phyloP scores from a whole-genome alignment of 2,888 invertebrate species.

The Brenthis ino region DNA sequence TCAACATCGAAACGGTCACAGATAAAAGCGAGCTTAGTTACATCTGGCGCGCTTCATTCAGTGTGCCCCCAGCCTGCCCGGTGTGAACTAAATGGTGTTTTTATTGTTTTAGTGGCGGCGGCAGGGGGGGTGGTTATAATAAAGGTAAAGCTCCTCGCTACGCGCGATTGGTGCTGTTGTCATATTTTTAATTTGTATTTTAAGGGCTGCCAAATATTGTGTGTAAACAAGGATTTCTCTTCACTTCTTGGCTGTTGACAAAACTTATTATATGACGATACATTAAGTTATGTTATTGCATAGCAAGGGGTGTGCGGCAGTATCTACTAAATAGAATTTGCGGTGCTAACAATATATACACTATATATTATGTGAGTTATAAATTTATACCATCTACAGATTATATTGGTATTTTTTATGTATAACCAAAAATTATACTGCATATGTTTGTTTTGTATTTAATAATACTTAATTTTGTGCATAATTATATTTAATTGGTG shows the following conservation, averaged over 20 bases:
- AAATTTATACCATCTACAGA: no score
- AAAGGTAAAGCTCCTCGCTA: conserved; percentile 96
- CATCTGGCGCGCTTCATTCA: conserved; percentile 81
- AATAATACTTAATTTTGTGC: no score
- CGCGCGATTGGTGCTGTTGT: conserved; percentile 89
- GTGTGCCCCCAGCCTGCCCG: conserved; percentile 72
- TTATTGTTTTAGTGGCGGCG: conserved; percentile 97
- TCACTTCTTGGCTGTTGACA: conserved; percentile 58
- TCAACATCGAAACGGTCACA: conserved; percentile 75
- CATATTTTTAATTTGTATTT: conserved; percentile 78
- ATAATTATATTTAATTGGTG: no score
- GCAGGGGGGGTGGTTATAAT: conserved; percentile 96
- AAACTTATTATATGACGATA: conserved; percentile 28
- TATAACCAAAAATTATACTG: no score
- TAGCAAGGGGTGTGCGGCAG: neutral
- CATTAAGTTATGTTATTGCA: conserved; percentile 1
- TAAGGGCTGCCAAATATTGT: conserved; percentile 77
- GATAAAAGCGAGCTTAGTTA: conserved; percentile 78
- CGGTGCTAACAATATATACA: no score
- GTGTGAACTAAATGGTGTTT: conserved; percentile 88
- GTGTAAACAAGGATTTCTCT: conserved; percentile 26
- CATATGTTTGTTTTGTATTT: no score
- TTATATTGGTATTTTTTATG: no score
- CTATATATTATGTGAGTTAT: no score
- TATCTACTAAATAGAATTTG: neutral